Conservation (phyloP, 2,113 vertebrate species). For the Stercorarius parasiticus region DNA sequence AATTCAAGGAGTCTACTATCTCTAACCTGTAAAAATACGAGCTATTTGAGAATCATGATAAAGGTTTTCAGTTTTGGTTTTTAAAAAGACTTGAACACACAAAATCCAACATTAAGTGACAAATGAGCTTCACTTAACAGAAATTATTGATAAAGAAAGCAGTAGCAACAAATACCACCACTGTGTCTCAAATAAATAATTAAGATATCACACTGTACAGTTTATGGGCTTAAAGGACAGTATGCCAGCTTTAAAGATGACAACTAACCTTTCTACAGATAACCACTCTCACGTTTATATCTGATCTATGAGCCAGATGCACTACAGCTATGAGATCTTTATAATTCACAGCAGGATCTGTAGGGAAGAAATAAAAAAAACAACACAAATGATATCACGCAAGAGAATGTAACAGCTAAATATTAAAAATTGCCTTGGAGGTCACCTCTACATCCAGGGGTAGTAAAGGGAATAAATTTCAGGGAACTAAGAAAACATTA, state of each 20-base stretch:
- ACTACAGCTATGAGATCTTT: constrained; percentile 92
- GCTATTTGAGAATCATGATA: background rate
- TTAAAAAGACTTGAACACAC: background rate
- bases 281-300: constrained; percentile 83
- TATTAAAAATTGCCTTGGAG: background rate
- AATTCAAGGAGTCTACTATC: background rate
- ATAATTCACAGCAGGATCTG: constrained; percentile 91
- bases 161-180: background rate
- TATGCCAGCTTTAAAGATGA: background rate
- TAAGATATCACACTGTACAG: background rate
- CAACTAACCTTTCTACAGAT: constrained; percentile 92
- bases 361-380: background rate
- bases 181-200: background rate
- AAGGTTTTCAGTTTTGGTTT: background rate
- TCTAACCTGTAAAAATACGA: background rate
- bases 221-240: background rate
- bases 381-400: background rate
- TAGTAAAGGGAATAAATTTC: background rate
- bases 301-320: constrained; percentile 86
- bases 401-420: background rate
- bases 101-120: background rate
- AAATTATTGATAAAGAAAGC: background rate
- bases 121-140: background rate
- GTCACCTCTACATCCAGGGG: background rate
- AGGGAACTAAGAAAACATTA: background rate